Evolutionary conservation across 2,113 vertebrate genomes (phyloP).

Genomic region (Vidua chalybeata): DNA sequence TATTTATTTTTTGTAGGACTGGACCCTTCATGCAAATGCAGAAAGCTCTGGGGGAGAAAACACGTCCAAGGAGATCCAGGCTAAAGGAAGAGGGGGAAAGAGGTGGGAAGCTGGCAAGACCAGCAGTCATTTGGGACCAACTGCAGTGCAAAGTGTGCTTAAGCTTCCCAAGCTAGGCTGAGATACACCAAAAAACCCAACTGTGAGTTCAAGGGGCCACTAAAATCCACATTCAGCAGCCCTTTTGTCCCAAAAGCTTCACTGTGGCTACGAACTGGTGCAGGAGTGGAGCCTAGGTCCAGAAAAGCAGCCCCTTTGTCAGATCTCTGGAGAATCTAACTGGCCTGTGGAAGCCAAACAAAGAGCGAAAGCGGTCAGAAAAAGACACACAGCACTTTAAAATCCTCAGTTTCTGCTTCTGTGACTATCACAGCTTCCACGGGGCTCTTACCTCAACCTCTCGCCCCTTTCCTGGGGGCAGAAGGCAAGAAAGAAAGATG

Average conservation of each 20-base stretch:
- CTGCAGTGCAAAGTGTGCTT: background rate
- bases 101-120: constrained; percentile 11
- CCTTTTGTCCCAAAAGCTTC: background rate
- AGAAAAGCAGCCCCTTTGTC: constrained; percentile 6
- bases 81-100: background rate
- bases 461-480: background rate
- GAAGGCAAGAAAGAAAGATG: constrained; percentile 39
- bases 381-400: constrained; percentile 51
- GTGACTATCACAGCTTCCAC: constrained; percentile 51
- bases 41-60: constrained; percentile 36
- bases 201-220: background rate
- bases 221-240: background rate
- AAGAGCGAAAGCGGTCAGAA: background rate
- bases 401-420: constrained; percentile 54
- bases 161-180: background rate
- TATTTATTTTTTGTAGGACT: background rate
- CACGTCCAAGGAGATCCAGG: background rate
- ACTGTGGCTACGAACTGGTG: background rate
- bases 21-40: constrained; percentile 18
- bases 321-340: background rate
- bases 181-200: background rate
- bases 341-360: background rate
- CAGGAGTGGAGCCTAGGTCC: constrained; percentile 7
- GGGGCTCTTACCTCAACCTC: constrained; percentile 55
- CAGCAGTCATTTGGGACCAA: background rate